These are phyloP conservation scores for Drosophila monieri DNA, from an alignment of 2,888 invertebrate species.

Conservation along the genomic window DNA sequence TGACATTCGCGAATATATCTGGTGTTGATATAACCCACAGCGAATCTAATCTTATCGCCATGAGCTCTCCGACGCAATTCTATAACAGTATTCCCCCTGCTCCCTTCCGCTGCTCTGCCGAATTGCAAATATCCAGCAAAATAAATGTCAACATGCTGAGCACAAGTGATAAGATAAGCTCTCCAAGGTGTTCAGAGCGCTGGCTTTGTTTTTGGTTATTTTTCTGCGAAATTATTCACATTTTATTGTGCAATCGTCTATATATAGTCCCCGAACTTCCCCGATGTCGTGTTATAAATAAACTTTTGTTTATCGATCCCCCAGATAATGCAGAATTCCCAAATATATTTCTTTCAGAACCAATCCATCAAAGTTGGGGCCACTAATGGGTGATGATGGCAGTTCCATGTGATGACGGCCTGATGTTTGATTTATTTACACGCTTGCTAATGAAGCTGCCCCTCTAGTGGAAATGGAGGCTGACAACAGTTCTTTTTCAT, in stretches of 20 bases:
- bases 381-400: constrained; percentile 32
- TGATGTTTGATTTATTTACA: constrained; percentile 71
- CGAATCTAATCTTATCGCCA: constrained; percentile 36
- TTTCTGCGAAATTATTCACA: constrained; percentile 29
- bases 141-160: constrained; percentile 39
- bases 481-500: constrained; percentile 15
- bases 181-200: constrained; percentile 2
- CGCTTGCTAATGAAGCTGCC: constrained; percentile 3
- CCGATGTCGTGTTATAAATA: constrained; percentile 24
- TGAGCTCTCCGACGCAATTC: constrained; percentile 4
- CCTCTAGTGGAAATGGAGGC: neutral
- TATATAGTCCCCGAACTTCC: constrained; percentile 12
- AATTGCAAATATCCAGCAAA: constrained; percentile 33
- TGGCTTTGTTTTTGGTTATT: constrained; percentile 27
- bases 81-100: constrained; percentile 2
- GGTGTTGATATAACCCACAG: constrained; percentile 32
- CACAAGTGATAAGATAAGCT: constrained; percentile 30
- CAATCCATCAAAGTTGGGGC: constrained; percentile 61
- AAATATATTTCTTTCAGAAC: constrained; percentile 20
- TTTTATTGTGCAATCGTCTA: constrained; percentile 27
- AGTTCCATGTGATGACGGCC: constrained; percentile 7
- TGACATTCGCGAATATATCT: constrained; percentile 25
- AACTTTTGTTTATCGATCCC: constrained; percentile 19
- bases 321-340: constrained; percentile 16
- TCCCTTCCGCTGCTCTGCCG: neutral